Base-by-base conservation (phyloP, 2,888 invertebrate genomes). In the Parasteatoda lunata region DNA sequence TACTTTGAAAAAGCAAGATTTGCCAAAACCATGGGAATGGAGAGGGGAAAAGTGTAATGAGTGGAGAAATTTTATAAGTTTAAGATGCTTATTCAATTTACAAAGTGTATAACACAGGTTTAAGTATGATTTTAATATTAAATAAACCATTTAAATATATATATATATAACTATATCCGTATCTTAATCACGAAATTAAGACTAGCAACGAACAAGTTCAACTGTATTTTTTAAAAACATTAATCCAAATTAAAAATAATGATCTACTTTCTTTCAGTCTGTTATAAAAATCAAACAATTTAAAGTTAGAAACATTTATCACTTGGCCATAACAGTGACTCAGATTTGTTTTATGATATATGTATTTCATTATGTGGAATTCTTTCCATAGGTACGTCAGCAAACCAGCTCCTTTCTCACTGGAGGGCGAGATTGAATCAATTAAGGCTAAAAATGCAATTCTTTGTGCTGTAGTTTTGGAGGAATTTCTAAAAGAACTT, bases 401-500 rank as follows among this genome's bases (percentile, higher is more conserved):
- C 65, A 85, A 88, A 47, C 89, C 89, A 7, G 87, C 88, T n/a
- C 84, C 86, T 15, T 88, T 89, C 59, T 87, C 89, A 64, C 84
- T 88, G 9, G 90, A 90, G 75, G 89, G 89, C 2, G 89, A 89
- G 73, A 83, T 90, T 89, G 91, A 91, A 79, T 90, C 91, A 8
- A 77, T 91, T 7, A 91, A 92, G 89, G 91, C 91, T 5, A 89
- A 88, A 77, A 90, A 90, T 71, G 90, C 90, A 51, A 95, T 96
- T 0, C 93, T 96, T 89, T 96, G 96, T 91, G 97, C 98, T 2
- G 96, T 99, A 6, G 93, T 99, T 71, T 93, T 98, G 88, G 97
- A 98, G 91, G 98, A 99, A 92, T 98, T 99, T 96, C 93, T 98
- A 0, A 97, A 98, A 92, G 98, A 98, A 93, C 93, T 99, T 87